phyloP scores from a whole-genome alignment of 2,888 invertebrate species.

The Spilosoma lubricipeda region DNA sequence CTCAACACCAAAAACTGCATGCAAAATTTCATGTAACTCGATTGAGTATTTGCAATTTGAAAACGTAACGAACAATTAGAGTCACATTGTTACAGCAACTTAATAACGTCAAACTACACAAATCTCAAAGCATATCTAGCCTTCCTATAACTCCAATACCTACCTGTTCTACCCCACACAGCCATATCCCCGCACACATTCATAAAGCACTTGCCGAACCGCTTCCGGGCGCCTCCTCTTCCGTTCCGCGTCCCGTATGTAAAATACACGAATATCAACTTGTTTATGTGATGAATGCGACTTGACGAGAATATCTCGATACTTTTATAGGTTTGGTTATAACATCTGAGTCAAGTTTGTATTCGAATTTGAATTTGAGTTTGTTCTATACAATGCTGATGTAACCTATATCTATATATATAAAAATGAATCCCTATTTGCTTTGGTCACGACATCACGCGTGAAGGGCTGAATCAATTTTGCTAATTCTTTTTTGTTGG shows the following conservation, averaged over 20 bases:
- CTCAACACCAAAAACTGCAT: no score
- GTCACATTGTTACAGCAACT: neutral
- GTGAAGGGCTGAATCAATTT: no score
- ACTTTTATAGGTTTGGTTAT: constrained; percentile 32
- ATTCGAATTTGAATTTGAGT: constrained; percentile 6
- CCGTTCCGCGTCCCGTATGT: constrained; percentile 54
- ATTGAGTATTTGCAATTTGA: neutral
- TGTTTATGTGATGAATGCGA: constrained; percentile 57
- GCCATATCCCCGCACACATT: constrained; percentile 5
- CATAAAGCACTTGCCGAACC: constrained; percentile 49
- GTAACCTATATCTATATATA: neutral
- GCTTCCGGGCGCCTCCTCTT: constrained; percentile 50
- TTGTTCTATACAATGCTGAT: neutral
- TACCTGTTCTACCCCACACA: constrained; percentile 13
- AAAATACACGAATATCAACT: constrained; percentile 51
- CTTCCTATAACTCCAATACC: constrained; percentile 15
- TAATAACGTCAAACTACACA: neutral
- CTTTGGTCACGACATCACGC: no score
- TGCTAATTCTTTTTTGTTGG: no score
- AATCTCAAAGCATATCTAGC: neutral
- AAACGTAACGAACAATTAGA: neutral
- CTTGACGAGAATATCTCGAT: constrained; percentile 19
- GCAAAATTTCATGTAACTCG: no score
- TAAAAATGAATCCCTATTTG: no score
- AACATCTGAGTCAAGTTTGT: constrained; percentile 35